phyloP scores from a whole-genome alignment of 1,140 invertebrate species.

The Apocrypta bakeri region DNA sequence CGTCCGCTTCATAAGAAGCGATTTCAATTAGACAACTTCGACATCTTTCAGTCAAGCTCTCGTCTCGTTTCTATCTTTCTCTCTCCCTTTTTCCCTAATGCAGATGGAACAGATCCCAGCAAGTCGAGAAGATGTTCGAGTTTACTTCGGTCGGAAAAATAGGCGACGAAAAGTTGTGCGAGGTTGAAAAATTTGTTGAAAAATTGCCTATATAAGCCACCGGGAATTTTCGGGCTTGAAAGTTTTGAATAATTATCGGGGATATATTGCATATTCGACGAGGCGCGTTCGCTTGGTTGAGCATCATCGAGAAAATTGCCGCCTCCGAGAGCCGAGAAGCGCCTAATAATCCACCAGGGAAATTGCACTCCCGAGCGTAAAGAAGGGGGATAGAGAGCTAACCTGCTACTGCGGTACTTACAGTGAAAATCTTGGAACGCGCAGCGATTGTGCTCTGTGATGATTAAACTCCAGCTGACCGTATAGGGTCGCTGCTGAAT shows the following conservation, averaged over 20 bases:
- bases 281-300: conserved; percentile 57
- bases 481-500: not conserved
- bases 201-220: conserved; percentile 22
- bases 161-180: conserved; percentile 17
- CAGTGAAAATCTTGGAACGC: not conserved
- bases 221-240: not conserved
- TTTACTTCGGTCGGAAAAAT: conserved; percentile 12
- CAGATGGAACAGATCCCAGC: not conserved
- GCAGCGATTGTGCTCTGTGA: not conserved
- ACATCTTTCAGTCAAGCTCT: not conserved
- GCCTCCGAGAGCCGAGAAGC: conserved; percentile 13
- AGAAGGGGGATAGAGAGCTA: not conserved
- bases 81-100: conserved; percentile 10
- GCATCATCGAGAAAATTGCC: conserved; percentile 73
- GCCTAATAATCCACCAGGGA: conserved; percentile 58
- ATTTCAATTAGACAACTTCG: conserved; percentile 32
- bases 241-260: conserved; percentile 70
- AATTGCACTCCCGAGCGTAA: conserved; percentile 38
- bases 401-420: no score
- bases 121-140: conserved; percentile 19
- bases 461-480: not conserved
- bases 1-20: not conserved
- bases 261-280: conserved; percentile 61
- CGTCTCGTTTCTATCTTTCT: conserved; percentile 27
- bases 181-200: conserved; percentile 9